These are phyloP conservation scores for Brenthis daphne DNA, from an alignment of 2,888 invertebrate genomes.

Conservation along the genomic window DNA sequence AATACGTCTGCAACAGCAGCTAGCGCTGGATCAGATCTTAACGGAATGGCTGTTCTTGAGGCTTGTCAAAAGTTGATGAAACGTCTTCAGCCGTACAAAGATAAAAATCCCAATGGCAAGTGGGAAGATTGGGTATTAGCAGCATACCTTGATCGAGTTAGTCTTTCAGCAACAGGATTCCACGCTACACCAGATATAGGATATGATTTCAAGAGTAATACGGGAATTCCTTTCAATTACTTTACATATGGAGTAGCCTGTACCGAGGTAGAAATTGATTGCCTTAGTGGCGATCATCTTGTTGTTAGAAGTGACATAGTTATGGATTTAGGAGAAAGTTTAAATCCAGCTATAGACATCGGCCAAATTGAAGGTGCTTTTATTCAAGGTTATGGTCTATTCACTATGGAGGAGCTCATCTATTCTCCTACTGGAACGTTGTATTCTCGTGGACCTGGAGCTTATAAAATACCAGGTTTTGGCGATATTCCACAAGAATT, in stretches of 20 bases:
- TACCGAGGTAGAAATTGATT: constrained; percentile 96
- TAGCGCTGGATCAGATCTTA: constrained; percentile 93
- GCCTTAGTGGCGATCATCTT: constrained; percentile 96
- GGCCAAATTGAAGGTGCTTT: constrained; percentile 98
- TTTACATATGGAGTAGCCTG: constrained; percentile 93
- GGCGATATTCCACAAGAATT: constrained; percentile 95
- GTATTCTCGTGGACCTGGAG: constrained; percentile 94
- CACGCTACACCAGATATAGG: constrained; percentile 89
- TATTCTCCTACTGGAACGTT: constrained; percentile 92
- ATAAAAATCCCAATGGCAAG: constrained; percentile 87
- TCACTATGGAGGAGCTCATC: constrained; percentile 93
- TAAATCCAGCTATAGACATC: constrained; percentile 98
- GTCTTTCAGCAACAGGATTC: constrained; percentile 92
- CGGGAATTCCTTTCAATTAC: constrained; percentile 90
- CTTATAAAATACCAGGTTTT: constrained; percentile 96
- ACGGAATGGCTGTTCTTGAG: constrained; percentile 94
- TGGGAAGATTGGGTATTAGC: constrained; percentile 93
- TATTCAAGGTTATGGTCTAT: constrained; percentile 96
- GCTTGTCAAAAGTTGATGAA: constrained; percentile 90
- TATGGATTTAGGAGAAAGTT: constrained; percentile 97
- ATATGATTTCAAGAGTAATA: constrained; percentile 86
- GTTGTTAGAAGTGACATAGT: constrained; percentile 95
- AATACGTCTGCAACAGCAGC: constrained; percentile 95
- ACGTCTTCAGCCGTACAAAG: constrained; percentile 88
- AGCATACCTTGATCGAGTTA: constrained; percentile 90